Percentiles rank a stretch among this genome's conserved stretches.
Conservation (phyloP, 2,113 vertebrate genomes). For the Calypte anna region DNA sequence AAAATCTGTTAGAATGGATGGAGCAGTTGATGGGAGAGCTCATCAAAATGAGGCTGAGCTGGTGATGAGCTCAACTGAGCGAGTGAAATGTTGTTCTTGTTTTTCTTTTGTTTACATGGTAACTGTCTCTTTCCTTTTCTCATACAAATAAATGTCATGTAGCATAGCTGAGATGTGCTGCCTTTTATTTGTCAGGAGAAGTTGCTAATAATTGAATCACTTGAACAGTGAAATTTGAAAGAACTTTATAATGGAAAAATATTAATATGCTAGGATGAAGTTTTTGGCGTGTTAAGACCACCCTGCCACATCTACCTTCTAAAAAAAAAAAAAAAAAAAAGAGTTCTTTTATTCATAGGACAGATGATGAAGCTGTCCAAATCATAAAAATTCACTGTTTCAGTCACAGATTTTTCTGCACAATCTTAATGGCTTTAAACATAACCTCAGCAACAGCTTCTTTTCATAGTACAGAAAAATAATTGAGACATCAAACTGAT, state of each 20-base stretch:
- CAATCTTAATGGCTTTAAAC: neutral
- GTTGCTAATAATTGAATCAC: constrained; percentile 14
- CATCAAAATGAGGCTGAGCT: constrained; percentile 30
- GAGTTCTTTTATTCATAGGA: neutral
- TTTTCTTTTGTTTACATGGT: constrained; percentile 67
- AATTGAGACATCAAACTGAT: neutral
- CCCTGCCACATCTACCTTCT: neutral
- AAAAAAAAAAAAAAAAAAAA: neutral
- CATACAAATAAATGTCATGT: neutral
- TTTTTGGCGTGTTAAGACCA: neutral
- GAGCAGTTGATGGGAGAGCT: constrained; percentile 11
- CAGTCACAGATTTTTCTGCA: neutral
- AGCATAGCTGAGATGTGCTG: constrained; percentile 12
- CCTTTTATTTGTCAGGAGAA: constrained; percentile 2
- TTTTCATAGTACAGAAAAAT: neutral
- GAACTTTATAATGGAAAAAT: neutral
- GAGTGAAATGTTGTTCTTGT: constrained; percentile 37
- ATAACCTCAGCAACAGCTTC: neutral
- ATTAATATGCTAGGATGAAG: neutral
- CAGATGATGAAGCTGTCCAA: neutral
- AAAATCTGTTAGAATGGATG: neutral
- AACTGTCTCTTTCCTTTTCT: constrained; percentile 25
- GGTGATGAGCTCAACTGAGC: constrained; percentile 31
- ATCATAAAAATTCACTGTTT: neutral
- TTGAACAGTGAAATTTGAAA: neutral